Evolutionary conservation across 2,888 invertebrate species (phyloP).

Genomic region (Dolichopus griseipennis): DNA sequence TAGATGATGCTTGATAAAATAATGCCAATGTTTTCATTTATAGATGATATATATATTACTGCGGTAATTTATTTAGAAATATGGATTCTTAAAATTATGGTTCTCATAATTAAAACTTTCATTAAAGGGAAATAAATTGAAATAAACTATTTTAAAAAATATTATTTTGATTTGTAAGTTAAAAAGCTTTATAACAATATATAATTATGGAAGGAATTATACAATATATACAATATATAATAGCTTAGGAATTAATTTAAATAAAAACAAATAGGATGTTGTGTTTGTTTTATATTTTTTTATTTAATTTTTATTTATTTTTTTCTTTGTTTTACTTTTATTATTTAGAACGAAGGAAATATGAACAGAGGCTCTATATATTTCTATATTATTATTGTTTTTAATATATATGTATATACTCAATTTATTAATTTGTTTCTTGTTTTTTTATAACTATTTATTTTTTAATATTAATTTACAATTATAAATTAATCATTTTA

Average conservation of each 20-base stretch:
- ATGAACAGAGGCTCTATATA: constrained; percentile 19
- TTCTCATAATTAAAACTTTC: too few species aligned
- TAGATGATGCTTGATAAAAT: too few species aligned
- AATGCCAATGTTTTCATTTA: too few species aligned
- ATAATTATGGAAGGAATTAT: too few species aligned
- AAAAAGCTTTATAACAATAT: too few species aligned
- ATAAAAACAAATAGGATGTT: not conserved
- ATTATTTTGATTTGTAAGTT: too few species aligned
- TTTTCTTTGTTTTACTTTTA: constrained; percentile 13
- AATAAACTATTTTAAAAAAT: too few species aligned
- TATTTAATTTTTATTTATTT: constrained; percentile 13
- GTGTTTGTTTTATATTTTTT: not conserved
- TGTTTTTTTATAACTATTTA: constrained; percentile 1
- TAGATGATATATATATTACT: too few species aligned
- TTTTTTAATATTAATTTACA: constrained; percentile 9
- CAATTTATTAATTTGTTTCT: not conserved
- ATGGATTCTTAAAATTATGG: too few species aligned
- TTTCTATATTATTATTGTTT: not conserved
- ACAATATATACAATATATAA: too few species aligned
- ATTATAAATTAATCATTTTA: constrained; percentile 25
- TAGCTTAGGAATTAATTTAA: not conserved
- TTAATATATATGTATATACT: not conserved
- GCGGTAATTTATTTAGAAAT: too few species aligned
- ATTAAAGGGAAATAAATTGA: too few species aligned
- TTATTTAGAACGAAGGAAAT: constrained; percentile 18